Evolutionary conservation across 1,140 invertebrate genomes (phyloP).

Genomic region (Cydia fagiglandana): DNA sequence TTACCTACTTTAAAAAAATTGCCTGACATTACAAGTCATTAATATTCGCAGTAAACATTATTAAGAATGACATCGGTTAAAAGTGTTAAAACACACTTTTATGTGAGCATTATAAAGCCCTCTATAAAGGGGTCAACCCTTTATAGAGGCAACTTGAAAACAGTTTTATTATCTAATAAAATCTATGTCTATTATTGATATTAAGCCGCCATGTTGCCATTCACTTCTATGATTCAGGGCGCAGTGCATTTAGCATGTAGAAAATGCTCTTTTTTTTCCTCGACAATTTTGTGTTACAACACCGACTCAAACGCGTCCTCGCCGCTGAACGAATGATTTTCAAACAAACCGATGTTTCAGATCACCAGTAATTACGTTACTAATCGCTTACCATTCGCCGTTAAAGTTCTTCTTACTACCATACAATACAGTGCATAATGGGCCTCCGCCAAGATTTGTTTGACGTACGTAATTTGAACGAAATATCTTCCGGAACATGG

Average conservation of each 20-base stretch:
- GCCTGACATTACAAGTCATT: too few species aligned
- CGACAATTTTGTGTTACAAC: neutral
- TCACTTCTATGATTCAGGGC: neutral
- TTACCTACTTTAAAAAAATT: neutral
- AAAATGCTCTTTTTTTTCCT: neutral
- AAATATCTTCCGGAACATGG: constrained; percentile 24
- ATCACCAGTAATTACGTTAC: constrained; percentile 24
- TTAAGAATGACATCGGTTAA: neutral
- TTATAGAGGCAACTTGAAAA: neutral
- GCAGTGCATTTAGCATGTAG: neutral
- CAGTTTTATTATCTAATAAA: constrained; percentile 2
- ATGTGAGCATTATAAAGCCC: too few species aligned
- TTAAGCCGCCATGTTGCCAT: neutral
- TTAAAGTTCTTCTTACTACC: neutral
- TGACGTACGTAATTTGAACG: constrained; percentile 4
- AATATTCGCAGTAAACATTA: too few species aligned
- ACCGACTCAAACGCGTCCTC: neutral
- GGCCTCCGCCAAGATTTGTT: neutral
- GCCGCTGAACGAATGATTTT: neutral
- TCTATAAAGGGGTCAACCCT: too few species aligned
- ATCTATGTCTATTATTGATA: neutral
- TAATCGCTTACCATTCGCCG: neutral
- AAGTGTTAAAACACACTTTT: neutral
- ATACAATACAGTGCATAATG: constrained; percentile 8
- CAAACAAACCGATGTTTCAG: constrained; percentile 1